phyloP scores from a whole-genome alignment of 2,797 vertebrate species.

The Cossypha dichroa region DNA sequence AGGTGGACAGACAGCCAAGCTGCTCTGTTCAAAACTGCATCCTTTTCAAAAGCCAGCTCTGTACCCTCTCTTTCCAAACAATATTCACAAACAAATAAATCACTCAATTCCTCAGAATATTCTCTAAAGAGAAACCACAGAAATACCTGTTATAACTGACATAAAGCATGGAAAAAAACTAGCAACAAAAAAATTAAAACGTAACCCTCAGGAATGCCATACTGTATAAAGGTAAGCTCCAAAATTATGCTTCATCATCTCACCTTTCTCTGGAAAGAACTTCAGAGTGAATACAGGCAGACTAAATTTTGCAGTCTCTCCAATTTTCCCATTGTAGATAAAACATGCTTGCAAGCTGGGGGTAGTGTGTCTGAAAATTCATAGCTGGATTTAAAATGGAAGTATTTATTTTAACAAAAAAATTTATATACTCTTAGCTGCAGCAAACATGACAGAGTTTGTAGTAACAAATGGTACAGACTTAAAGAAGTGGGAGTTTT shows the following conservation, averaged over 20 bases:
- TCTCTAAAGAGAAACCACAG: background rate
- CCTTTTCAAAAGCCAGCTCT: background rate
- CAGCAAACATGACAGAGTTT: background rate
- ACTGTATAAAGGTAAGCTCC: background rate
- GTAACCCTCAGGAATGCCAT: background rate
- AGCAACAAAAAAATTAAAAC: background rate
- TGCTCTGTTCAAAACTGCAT: background rate
- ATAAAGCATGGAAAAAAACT: background rate
- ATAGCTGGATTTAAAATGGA: background rate
- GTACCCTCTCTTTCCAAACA: background rate
- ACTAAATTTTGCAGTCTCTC: background rate
- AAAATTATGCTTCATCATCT: background rate
- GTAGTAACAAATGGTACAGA: background rate
- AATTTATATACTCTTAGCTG: background rate
- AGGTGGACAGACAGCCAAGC: background rate
- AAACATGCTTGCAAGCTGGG: background rate
- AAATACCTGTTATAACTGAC: background rate
- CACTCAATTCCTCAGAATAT: background rate
- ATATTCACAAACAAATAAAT: background rate
- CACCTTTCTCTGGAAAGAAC: background rate
- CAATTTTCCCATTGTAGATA: background rate
- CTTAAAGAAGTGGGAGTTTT: background rate
- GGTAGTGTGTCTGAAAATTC: background rate
- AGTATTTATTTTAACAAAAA: background rate
- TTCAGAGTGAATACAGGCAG: background rate